Evolutionary conservation across 1,140 invertebrate species (phyloP), one percentile per base, ranked within the genome.

Genomic region (Drosophila serrata): DNA sequence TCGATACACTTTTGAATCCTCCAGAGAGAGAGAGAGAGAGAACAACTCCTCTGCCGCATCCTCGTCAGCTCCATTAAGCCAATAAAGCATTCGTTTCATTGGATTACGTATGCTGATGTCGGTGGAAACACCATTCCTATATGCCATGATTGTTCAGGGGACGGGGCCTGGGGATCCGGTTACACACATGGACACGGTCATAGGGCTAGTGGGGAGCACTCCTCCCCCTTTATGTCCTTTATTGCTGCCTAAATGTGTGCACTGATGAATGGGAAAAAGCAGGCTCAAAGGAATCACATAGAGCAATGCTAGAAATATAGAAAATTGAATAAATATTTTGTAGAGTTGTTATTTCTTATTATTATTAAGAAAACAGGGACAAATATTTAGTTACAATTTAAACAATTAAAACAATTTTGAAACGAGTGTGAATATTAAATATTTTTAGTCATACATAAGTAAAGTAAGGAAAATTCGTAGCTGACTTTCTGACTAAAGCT

Each of bases 51-150:
- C 40, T 65, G 49, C 59, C 59, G 63, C 59, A 70, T 78, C 69
- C 82, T 64, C 67, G 70, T 80, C 80, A 84, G 84, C 84, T 78
- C 84, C 84, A 84, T 88, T 88, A 90, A 70, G 84, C 84, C 85
- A 90, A 88, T 88, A 88, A 88, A 88, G 85, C 84, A 88, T 90
- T 90, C 84, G 85, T 88, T 88, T 90, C 85, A 88, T 88, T 88
- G 85, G 84, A 88, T 88, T 88, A 88, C 84, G 77, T 87, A 87
- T 88, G 84, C 84, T 82, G 84, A 88, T 88, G 84, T 74, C 60
- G 27, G 49, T 40, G 22, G 49, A 33, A 42, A 37, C 27, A 5
- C 33, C 45, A 42, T 49, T 17, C 33, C 49, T 22, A 22, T 33
- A 3, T 35, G 31, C 17, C 8, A n/a, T 37, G 13, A 9, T 15